Evolutionary conservation across 2,888 invertebrate species (phyloP), one percentile per base, ranked within the genome.

Genomic region (Pilophorus perplexus): DNA sequence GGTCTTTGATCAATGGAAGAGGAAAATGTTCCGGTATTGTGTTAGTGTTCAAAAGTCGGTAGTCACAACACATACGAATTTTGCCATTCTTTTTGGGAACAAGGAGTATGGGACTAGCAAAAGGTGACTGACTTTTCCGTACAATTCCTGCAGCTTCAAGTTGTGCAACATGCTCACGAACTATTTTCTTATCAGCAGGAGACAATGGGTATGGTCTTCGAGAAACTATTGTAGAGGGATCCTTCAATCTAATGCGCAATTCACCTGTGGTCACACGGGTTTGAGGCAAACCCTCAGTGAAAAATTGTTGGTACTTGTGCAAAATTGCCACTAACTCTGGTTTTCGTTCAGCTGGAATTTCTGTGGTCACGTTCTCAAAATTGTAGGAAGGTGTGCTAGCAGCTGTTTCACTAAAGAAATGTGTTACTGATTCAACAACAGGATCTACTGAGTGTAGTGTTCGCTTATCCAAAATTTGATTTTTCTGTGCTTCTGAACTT

Each of bases 41-140:
- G 33, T 33, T 33, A 12, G 33, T 10, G 12, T 33, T 33, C 12
- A 33, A 10, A 33, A 33, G 33, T 33, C 33, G 8, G 33, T 46
- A 46, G 18, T 46, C 46, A 16, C 46, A 46, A 5, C 12, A 12
- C 46, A 46, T 46, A 12, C 46, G 16, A 3, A 14, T 16, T 8
- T 5, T 46, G 18, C 46, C 18, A 46, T 46, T 46, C 18, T 46
- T 46, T 12, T 46, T 46, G 3, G 46, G 46, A 5, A 48, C 48
- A 3, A 22, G 12, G 1, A 22, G 2, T 8, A 48, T 48, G 5
- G 48, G 48, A 22, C 48, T 48, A 3, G 48, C 16, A 48, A 48
- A 48, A 1, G 48, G 48, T 1, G 48, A 48, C 8, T 33, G 12
- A 6, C 33, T 10, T 12, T 33, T 33, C n/a, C n/a, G n/a, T n/a